A percentile compares a stretch with the other conserved stretches of the same genome.
Evolutionary conservation across 2,888 invertebrate genomes (phyloP).

Genomic region (Polydrusus pterygomalis): DNA sequence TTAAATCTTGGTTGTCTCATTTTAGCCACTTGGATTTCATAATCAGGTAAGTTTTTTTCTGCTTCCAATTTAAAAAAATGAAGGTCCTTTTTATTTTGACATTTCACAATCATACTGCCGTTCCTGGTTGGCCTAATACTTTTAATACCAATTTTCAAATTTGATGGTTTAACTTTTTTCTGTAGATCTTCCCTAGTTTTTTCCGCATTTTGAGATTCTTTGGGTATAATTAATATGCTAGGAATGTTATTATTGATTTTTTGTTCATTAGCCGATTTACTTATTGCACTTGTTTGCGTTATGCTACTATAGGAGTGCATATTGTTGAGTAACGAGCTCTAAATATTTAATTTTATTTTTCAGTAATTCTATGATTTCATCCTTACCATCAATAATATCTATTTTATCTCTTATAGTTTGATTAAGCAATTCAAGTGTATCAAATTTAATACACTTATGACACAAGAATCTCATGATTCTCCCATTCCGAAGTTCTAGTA

Average conservation of each 20-base stretch:
- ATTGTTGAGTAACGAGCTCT: constrained; percentile 9
- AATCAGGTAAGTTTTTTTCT: too few species aligned
- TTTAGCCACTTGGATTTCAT: too few species aligned
- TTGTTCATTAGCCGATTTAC: constrained; percentile 12
- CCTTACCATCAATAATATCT: constrained; percentile 11
- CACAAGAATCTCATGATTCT: constrained; percentile 15
- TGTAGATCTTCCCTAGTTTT: constrained; percentile 23
- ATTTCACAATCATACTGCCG: too few species aligned
- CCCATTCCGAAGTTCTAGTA: constrained; percentile 15
- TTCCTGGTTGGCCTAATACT: too few species aligned
- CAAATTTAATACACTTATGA: constrained; percentile 23
- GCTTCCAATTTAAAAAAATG: constrained; percentile 4
- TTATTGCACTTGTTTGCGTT: constrained; percentile 1
- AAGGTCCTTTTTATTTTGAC: too few species aligned
- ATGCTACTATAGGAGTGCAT: constrained; percentile 9
- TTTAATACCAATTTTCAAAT: too few species aligned
- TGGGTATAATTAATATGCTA: constrained; percentile 19
- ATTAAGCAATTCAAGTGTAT: constrained; percentile 16
- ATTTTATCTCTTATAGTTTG: constrained; percentile 17
- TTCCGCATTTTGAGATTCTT: constrained; percentile 14
- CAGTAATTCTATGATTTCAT: constrained; percentile 18
- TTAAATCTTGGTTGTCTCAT: too few species aligned
- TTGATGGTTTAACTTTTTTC: constrained; percentile 14
- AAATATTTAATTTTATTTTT: constrained; percentile 12
- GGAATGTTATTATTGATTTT: constrained; percentile 5